phyloP scores from a whole-genome alignment of 2,797 vertebrate species.

The Coranthus polyacanthus region DNA sequence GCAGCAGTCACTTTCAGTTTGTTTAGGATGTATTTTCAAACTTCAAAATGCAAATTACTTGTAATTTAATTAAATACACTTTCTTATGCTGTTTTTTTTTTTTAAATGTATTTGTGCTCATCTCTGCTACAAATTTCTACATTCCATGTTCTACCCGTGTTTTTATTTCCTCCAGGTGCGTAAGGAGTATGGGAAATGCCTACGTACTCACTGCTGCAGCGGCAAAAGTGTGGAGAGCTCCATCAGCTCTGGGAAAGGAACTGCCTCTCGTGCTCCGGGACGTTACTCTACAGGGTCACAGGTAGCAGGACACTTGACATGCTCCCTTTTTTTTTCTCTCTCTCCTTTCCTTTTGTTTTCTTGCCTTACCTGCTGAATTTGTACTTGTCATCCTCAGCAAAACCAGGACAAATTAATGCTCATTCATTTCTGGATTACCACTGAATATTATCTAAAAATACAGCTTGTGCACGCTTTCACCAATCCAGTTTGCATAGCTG shows the following conservation, averaged over 20 bases:
- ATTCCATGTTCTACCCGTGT: constrained; percentile 2
- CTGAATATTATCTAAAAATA: constrained; percentile 7
- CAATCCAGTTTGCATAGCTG: neutral
- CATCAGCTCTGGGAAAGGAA: constrained; percentile 94
- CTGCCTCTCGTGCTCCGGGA: constrained; percentile 92
- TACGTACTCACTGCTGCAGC: constrained; percentile 96
- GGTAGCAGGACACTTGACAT: constrained; percentile 79
- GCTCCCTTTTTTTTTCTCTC: too few relatives aligned
- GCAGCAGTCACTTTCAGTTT: too few relatives aligned
- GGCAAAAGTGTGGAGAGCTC: constrained; percentile 97
- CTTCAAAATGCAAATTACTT: too few relatives aligned
- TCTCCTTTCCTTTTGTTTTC: neutral
- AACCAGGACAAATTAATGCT: neutral
- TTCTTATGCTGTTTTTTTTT: too few relatives aligned
- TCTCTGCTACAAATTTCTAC: neutral
- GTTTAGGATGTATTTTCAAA: too few relatives aligned
- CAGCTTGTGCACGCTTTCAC: neutral
- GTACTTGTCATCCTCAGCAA: neutral
- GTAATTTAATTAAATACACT: too few relatives aligned
- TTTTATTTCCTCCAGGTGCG: constrained; percentile 87
- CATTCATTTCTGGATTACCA: neutral
- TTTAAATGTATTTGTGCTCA: neutral
- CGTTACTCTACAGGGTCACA: constrained; percentile 96
- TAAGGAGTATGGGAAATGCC: constrained; percentile 97
- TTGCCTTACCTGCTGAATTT: neutral